Base-by-base conservation (phyloP, 2,113 vertebrate genomes). In the Pomatostomus ruficeps region DNA sequence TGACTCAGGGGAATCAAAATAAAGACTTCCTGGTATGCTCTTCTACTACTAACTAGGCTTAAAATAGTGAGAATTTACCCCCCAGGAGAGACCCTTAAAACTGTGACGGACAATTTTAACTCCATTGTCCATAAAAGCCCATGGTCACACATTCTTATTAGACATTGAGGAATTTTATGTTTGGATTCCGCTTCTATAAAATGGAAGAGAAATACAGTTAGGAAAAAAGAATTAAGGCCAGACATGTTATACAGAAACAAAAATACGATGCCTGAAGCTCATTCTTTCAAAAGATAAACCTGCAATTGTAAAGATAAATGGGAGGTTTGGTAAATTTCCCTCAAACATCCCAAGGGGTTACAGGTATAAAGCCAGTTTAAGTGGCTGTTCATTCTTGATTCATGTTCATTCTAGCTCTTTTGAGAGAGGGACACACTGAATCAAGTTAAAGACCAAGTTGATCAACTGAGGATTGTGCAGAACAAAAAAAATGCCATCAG, bases 381-480 rank as follows among this genome's bases (percentile, higher is more conserved):
- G 82, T 55, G 71, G 82, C 78, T 93, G 88, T 45, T 96, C 71
- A 61, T 62, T 92, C 89, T 71, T 95, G 92, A 96, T 86, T 94
- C 89, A 89, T 48, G 91, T 55, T 89, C 93, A 59, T 90, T 92
- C 92, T 14, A 70, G 52, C 40, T 91, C 86, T 89, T 82, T 78
- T 57, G 45, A 89, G 81, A 93, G 80, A 95, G 65, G 94, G 22
- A 80, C 52, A 76, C 68, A 85, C 75, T 88, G 93, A 93, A 96
- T 96, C 81, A 95, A 88, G 71, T 88, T 93, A 96, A 97, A 97
- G 84, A 88, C 92, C 13, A 10, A 91, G 82, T 14, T 92, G 91
- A 96, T 93, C 95, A 92, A 74, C 79, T 80, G 63, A 78, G 75
- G 71, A 89, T 42, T 91, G 83, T 36, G 61, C 73, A 72, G 78